A percentile compares a stretch with the other conserved stretches of the same genome.
phyloP scores from a whole-genome alignment of 2,888 invertebrate genomes.

The Lochmaea capreae region DNA sequence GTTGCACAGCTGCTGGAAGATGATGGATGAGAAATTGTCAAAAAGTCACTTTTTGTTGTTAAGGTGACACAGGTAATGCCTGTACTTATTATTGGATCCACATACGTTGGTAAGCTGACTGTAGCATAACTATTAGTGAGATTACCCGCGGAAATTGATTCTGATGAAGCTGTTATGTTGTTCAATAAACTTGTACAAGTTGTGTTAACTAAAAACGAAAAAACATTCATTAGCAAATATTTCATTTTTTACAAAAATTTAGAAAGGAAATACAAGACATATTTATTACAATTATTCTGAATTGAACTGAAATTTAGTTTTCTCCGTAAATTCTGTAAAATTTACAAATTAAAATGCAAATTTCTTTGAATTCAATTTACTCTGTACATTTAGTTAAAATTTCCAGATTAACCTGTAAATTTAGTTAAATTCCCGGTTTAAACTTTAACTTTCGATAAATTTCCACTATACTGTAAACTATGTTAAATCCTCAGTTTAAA shows the following conservation, averaged over 20 bases:
- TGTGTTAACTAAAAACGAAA: conserved; percentile 22
- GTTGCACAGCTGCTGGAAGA: conserved; percentile 39
- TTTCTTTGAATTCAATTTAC: too few relatives aligned
- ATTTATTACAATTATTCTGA: too few relatives aligned
- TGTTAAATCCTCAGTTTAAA: too few relatives aligned
- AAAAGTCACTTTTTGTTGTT: conserved; percentile 12
- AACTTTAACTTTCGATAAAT: too few relatives aligned
- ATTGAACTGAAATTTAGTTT: too few relatives aligned
- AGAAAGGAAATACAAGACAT: background rate
- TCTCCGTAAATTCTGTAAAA: too few relatives aligned
- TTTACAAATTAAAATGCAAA: too few relatives aligned
- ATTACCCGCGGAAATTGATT: conserved; percentile 17
- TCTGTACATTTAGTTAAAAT: too few relatives aligned
- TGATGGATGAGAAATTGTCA: conserved; percentile 18
- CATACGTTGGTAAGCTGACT: conserved; percentile 11
- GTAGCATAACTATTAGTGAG: conserved; percentile 3
- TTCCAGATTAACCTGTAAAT: too few relatives aligned
- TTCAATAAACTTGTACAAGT: conserved; percentile 10
- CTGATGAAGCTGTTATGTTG: conserved; percentile 1
- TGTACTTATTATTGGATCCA: conserved; percentile 13
- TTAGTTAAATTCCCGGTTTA: too few relatives aligned
- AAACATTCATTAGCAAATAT: background rate
- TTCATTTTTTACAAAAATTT: background rate
- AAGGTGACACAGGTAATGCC: background rate
- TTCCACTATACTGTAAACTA: too few relatives aligned